A percentile compares a stretch with the other conserved stretches of the same genome.
Conservation (phyloP, 2,888 invertebrate genomes). For the Plagodis dolabraria region DNA sequence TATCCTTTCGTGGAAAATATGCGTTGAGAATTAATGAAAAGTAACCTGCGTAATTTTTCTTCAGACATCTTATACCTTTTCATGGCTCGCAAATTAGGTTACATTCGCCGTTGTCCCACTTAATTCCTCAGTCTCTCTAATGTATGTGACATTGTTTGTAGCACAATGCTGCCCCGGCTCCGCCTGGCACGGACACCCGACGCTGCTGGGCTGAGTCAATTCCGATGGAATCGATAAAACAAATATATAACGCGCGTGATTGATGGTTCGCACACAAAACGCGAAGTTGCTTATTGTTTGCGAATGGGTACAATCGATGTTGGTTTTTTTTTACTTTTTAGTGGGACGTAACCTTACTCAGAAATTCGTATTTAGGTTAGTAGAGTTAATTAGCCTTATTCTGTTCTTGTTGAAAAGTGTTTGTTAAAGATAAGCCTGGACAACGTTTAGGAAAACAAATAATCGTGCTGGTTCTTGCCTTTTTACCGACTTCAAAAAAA, state of each 20-base stretch:
- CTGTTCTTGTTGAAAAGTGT: not conserved
- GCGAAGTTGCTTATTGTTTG: slow-evolving; percentile 55
- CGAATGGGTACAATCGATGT: slow-evolving; percentile 40
- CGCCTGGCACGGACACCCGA: slow-evolving; percentile 61
- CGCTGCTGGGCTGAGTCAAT: slow-evolving; percentile 41
- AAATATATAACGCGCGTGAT: slow-evolving; percentile 75
- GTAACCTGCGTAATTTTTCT: no score
- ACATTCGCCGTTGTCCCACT: slow-evolving; percentile 8
- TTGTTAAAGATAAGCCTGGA: not conserved
- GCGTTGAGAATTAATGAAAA: no score
- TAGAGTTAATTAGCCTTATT: no score
- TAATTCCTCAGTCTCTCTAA: slow-evolving; percentile 12
- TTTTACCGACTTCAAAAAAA: no score
- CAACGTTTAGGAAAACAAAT: no score
- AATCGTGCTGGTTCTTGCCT: no score
- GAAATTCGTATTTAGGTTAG: slow-evolving; percentile 4
- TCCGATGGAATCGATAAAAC: slow-evolving; percentile 69
- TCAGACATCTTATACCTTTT: no score
- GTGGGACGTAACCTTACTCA: slow-evolving; percentile 38
- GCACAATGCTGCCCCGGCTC: slow-evolving; percentile 54
- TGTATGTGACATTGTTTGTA: slow-evolving; percentile 53
- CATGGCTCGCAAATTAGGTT: slow-evolving; percentile 12
- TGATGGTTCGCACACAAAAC: slow-evolving; percentile 62
- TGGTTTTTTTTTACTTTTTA: slow-evolving; percentile 34
- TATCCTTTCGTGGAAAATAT: no score